Evolutionary conservation across 2,888 invertebrate species (phyloP).

Genomic region (Xestia ashworthii): DNA sequence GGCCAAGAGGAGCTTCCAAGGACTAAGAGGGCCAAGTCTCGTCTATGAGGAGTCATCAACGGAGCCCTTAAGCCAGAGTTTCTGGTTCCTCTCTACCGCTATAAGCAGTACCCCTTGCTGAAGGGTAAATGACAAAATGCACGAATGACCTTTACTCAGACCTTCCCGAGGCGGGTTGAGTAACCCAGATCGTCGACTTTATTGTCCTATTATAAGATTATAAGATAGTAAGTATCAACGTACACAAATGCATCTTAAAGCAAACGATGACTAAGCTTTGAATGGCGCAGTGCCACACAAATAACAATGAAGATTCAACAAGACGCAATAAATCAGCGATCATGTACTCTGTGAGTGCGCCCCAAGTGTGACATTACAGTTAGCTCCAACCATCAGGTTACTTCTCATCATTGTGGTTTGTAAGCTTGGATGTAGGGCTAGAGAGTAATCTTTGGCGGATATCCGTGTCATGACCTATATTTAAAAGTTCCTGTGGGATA

Average conservation of each 20-base stretch:
- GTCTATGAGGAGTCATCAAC: constrained; percentile 89
- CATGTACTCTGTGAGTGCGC: constrained; percentile 92
- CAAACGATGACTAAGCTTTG: constrained; percentile 16
- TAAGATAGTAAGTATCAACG: constrained; percentile 25
- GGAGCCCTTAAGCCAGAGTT: constrained; percentile 85
- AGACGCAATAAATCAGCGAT: constrained; percentile 58
- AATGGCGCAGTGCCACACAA: constrained; percentile 13
- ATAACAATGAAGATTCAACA: constrained; percentile 36
- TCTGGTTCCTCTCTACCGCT: constrained; percentile 93
- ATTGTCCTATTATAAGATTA: constrained; percentile 23
- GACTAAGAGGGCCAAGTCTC: constrained; percentile 83
- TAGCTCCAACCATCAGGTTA: constrained; percentile 82
- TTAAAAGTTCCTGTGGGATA: neutral
- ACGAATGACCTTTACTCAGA: constrained; percentile 92
- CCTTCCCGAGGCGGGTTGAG: constrained; percentile 93
- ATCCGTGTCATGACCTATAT: neutral
- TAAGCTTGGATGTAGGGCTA: neutral
- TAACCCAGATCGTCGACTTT: constrained; percentile 73
- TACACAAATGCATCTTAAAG: constrained; percentile 30
- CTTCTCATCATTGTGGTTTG: constrained; percentile 78
- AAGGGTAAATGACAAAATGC: constrained; percentile 81
- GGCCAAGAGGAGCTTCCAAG: constrained; percentile 92
- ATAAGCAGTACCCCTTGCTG: constrained; percentile 91
- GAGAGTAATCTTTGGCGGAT: neutral
- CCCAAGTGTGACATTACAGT: constrained; percentile 94